Base-by-base conservation (phyloP, 1,140 invertebrate genomes). In the Drosophila ambigua region DNA sequence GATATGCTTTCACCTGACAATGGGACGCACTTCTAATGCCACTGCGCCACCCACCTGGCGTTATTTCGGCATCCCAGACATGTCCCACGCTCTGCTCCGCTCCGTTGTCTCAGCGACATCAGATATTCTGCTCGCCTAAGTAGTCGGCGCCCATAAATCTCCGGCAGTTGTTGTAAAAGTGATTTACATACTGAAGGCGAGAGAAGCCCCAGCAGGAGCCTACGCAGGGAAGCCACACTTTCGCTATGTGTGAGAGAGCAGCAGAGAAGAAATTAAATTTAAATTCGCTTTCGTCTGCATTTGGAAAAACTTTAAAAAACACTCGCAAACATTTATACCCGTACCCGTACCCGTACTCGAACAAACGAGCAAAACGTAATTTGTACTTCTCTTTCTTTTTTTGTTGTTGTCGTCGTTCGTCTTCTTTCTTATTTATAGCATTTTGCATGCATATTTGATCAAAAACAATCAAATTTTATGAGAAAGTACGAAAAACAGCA, bases 391-490 rank as follows among this genome's bases (percentile, higher is more conserved):
- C 41, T 45, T 57, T 53, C 48, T 16, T 48, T 35, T 68, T 48
- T 57, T 20, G n/a, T 9, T 20, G 20, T 20, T 23, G 64, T 49
- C 26, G 26, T 39, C 4, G 11, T 13, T 39, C 35, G 35, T 13
- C 35, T 39, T 39, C 35, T 39, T 68, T 45, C 16, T 69, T 58
- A 43, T 69, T 69, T 69, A 43, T 58, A 69, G 51, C 51, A 50
- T 69, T 71, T 71, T 58, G 51, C 67, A 58, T 69, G 52, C 67
- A 69, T 71, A 69, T 71, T 69, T 71, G 52, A 71, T 69, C 65
- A 71, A 69, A 69, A 71, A 71, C 67, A 71, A 71, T 69, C 39
- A 69, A 69, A 69, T 58, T 50, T 28, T 69, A 43, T 43, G 15
- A 35, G 35, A 69, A 58, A 69, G 51, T 58, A 69, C 20, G 35